Evolutionary conservation across 1,140 invertebrate species (phyloP).

Genomic region (Drosophila sproati): DNA sequence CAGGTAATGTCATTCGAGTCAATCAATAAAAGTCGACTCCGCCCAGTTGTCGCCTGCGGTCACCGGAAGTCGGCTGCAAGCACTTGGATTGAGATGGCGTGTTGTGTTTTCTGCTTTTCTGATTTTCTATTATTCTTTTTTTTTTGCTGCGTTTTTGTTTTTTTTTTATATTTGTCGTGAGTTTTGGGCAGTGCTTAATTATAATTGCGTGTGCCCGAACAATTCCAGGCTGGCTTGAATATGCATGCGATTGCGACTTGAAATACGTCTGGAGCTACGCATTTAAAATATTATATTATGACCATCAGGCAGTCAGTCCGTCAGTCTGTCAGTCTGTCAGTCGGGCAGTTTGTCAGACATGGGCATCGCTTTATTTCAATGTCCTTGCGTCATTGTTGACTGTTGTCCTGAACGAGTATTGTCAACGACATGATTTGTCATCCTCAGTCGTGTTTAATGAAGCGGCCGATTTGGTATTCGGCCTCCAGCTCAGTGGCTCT

Average conservation of each 20-base stretch:
- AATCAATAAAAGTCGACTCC: constrained; percentile 3
- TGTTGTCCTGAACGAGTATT: constrained; percentile 54
- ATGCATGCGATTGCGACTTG: constrained; percentile 29
- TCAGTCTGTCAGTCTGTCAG: background rate
- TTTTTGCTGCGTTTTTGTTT: background rate
- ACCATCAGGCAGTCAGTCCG: background rate
- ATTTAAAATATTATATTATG: constrained; percentile 31
- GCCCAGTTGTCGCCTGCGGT: constrained; percentile 51
- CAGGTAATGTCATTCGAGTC: constrained; percentile 25
- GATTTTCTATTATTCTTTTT: background rate
- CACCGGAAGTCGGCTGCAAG: constrained; percentile 49
- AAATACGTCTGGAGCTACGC: constrained; percentile 27
- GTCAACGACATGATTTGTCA: constrained; percentile 81
- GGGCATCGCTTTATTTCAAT: constrained; percentile 40
- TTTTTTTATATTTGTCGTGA: constrained; percentile 65
- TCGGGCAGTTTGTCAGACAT: constrained; percentile 32
- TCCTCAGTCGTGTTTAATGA: constrained; percentile 45
- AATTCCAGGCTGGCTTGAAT: constrained; percentile 40
- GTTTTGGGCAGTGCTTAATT: constrained; percentile 67
- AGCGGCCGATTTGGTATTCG: constrained; percentile 46
- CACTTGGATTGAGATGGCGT: constrained; percentile 44
- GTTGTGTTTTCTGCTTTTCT: constrained; percentile 9
- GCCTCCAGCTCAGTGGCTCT: constrained; percentile 39
- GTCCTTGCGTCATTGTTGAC: constrained; percentile 52
- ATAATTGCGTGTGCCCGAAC: constrained; percentile 69